A percentile compares a stretch with the other conserved stretches of the same genome.
phyloP scores from a whole-genome alignment of 2,113 vertebrate species.

The Misgurnus mizolepis region DNA sequence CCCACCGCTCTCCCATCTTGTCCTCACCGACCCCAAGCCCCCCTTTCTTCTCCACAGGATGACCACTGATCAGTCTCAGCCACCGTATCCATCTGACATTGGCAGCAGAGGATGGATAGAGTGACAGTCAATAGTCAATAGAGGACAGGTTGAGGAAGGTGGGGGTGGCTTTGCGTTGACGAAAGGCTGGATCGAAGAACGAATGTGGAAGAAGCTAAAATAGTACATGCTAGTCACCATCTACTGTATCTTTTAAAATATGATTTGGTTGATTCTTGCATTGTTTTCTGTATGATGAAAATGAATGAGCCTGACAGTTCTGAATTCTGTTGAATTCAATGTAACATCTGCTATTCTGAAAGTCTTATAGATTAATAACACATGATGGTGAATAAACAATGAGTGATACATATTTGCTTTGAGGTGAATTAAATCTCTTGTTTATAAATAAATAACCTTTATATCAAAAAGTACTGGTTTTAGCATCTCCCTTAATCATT shows the following conservation, averaged over 20 bases:
- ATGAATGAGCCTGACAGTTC: no score
- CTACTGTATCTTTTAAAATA: no score
- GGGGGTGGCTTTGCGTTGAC: constrained; percentile 54
- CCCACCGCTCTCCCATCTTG: constrained; percentile 42
- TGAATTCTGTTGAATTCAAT: no score
- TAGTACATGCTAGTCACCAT: not conserved
- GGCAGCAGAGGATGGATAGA: constrained; percentile 54
- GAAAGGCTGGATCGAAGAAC: constrained; percentile 55
- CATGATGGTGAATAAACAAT: not conserved
- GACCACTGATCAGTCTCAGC: constrained; percentile 40
- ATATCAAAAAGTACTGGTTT: not conserved
- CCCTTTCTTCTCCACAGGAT: constrained; percentile 2
- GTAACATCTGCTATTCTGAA: no score
- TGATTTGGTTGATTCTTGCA: no score
- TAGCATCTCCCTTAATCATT: not conserved
- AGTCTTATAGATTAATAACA: not conserved
- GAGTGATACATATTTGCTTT: not conserved
- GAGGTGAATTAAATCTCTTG: not conserved
- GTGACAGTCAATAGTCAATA: constrained; percentile 47
- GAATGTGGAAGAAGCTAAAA: not conserved
- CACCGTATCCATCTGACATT: constrained; percentile 29
- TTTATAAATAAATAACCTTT: not conserved
- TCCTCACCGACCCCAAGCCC: constrained; percentile 16
- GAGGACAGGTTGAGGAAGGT: constrained; percentile 25
- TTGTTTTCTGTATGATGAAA: no score